Evolutionary conservation across 2,888 invertebrate species (phyloP).

Genomic region (Oscheius sp.): DNA sequence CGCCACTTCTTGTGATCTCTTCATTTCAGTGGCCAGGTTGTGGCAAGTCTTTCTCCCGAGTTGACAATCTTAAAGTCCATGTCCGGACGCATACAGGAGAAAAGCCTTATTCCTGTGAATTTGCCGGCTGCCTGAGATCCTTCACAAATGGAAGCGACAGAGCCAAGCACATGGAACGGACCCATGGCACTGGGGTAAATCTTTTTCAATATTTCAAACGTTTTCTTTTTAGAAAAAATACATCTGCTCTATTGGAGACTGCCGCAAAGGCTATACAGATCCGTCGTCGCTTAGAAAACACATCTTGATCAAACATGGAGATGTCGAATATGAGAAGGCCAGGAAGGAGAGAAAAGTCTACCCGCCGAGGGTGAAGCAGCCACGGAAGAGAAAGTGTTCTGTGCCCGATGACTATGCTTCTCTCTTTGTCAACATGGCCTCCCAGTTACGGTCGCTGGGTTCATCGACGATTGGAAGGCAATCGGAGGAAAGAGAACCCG

Average conservation of each 20-base stretch:
- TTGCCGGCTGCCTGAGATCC: constrained; percentile 97
- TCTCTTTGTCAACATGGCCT: too few relatives aligned
- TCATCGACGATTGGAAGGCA: too few relatives aligned
- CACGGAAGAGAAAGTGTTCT: too few relatives aligned
- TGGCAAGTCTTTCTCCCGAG: constrained; percentile 92
- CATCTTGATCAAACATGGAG: constrained; percentile 95
- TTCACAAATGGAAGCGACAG: constrained; percentile 98
- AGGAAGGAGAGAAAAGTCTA: too few relatives aligned
- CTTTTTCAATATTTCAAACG: background rate
- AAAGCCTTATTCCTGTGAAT: constrained; percentile 86
- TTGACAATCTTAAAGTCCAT: constrained; percentile 98
- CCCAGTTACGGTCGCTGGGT: too few relatives aligned
- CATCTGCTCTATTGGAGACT: constrained; percentile 94
- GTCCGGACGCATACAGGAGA: constrained; percentile 94
- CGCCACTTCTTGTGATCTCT: too few relatives aligned
- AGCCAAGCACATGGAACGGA: constrained; percentile 98
- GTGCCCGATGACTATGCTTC: too few relatives aligned
- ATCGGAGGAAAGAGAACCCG: too few relatives aligned
- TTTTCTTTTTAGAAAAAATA: constrained; percentile 88
- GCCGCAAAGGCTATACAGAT: constrained; percentile 97
- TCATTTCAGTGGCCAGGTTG: constrained; percentile 89
- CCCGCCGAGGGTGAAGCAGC: too few relatives aligned
- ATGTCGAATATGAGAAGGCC: constrained; percentile 88
- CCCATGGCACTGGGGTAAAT: constrained; percentile 95
- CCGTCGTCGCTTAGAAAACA: constrained; percentile 97